Percentiles rank a stretch among this genome's conserved stretches.
Evolutionary conservation across 2,113 vertebrate species (phyloP).

Genomic region (Pseudopodoces humilis): DNA sequence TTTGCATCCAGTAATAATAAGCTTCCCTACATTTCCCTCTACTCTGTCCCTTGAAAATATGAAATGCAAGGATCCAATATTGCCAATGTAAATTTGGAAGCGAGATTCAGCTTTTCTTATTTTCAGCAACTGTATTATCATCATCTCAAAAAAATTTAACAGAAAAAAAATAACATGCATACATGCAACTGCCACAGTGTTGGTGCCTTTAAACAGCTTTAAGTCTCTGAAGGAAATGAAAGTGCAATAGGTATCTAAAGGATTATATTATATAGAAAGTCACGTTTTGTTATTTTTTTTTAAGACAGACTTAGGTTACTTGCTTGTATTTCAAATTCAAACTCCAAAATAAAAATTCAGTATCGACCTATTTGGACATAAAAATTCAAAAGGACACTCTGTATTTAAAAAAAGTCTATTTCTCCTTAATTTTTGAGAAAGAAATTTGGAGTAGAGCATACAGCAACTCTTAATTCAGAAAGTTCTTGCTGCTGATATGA

Average conservation of each 20-base stretch:
- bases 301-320: background rate
- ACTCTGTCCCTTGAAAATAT: background rate
- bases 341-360: background rate
- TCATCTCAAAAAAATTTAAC: background rate
- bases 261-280: background rate
- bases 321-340: background rate
- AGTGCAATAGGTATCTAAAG: background rate
- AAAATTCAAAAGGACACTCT: background rate
- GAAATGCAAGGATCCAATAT: background rate
- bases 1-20: background rate
- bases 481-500: background rate
- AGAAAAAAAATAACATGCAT: background rate
- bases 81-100: background rate
- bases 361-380: background rate
- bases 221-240: background rate
- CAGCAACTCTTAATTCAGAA: background rate
- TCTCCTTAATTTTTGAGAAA: background rate
- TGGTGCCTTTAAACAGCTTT: background rate
- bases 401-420: background rate
- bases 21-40: background rate
- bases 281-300: background rate
- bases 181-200: background rate
- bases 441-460: background rate
- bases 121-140: background rate
- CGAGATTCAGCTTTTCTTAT: background rate